Base-by-base conservation (phyloP, 2,888 invertebrate species). In the Leistus spinibarbis region DNA sequence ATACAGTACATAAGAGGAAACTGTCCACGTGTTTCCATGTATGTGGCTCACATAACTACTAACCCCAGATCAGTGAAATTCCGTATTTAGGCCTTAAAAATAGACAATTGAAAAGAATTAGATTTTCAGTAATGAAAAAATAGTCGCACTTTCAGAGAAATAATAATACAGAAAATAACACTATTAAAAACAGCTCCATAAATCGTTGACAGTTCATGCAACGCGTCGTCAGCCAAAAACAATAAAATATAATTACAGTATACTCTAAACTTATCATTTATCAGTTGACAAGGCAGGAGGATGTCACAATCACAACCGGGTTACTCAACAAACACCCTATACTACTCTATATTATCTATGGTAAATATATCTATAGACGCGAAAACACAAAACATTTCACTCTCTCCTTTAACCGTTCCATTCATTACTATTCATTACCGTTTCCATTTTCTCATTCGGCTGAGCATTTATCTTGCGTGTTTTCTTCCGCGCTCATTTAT, bases 351-450 rank as follows among this genome's bases (percentile, higher is more conserved):
- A 17, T 57, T 57, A 20, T 9, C 2, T 57, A 40, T 40, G 13
- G n/a, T 40, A 40, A 40, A 40, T 40, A 40, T 40, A 40, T 40
- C 40, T 40, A 7, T 40, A 40, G n/a, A n/a, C 40, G 40, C 40
- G 40, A 62, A 20, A 70, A 71, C 71, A 71, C 71, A 83, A 83
- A 83, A 83, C 83, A 79, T 83, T 83, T 81, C 83, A 82, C 81
- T 83, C 83, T 71, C 71, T 65, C 66, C 57, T 84, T 84, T 82
- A 83, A 83, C 83, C 83, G 82, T 84, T 84, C 84, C 83, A 84
- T 85, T 85, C 84, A 85, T 84, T 84, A 83, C 83, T 82, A 83
- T 84, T 84, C 83, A 84, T 84, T 84, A 75, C 75, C 82, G 82
- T 83, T 83, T 81, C 82, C 82, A 82, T 84, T 84, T 84, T 84